Percentiles rank a stretch among this genome's conserved stretches.
phyloP scores from a whole-genome alignment of 2,113 vertebrate genomes.

The Sander vitreus region DNA sequence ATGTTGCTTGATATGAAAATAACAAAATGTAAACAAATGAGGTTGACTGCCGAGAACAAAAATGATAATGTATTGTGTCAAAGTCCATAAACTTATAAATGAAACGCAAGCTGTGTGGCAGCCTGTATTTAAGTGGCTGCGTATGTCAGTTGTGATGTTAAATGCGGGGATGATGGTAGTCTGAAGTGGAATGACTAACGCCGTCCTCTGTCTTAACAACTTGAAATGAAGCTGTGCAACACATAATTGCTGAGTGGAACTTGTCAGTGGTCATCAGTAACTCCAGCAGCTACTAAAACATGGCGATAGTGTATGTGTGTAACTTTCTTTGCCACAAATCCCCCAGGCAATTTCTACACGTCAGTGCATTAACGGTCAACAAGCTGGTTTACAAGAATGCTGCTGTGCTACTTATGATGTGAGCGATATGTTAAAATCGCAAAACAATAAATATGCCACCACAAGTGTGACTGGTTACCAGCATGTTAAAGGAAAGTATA shows the following conservation, averaged over 20 bases:
- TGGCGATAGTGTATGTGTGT: conserved; percentile 25
- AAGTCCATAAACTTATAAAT: conserved; percentile 25
- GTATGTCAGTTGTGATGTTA: conserved; percentile 15
- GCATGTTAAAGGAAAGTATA: neutral
- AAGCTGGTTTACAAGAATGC: neutral
- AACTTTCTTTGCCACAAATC: conserved; percentile 20
- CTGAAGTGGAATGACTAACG: neutral
- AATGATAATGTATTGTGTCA: conserved; percentile 36
- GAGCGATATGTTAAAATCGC: neutral
- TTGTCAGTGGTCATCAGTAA: conserved; percentile 39
- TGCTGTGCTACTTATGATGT: conserved; percentile 1
- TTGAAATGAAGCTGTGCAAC: neutral
- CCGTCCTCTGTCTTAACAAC: neutral
- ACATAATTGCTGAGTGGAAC: conserved; percentile 42
- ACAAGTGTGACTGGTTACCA: neutral
- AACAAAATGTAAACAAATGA: conserved; percentile 33
- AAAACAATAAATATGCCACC: conserved; percentile 3
- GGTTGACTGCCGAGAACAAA: conserved; percentile 3
- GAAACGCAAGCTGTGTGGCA: conserved; percentile 19
- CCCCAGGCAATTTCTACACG: conserved; percentile 20
- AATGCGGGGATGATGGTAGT: neutral
- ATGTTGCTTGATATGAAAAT: conserved; percentile 35
- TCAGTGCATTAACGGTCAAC: conserved; percentile 24
- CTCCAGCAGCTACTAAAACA: conserved; percentile 18
- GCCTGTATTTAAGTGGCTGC: conserved; percentile 9